phyloP scores from a whole-genome alignment of 2,797 vertebrate species.

The Hydrolagus colliei region DNA sequence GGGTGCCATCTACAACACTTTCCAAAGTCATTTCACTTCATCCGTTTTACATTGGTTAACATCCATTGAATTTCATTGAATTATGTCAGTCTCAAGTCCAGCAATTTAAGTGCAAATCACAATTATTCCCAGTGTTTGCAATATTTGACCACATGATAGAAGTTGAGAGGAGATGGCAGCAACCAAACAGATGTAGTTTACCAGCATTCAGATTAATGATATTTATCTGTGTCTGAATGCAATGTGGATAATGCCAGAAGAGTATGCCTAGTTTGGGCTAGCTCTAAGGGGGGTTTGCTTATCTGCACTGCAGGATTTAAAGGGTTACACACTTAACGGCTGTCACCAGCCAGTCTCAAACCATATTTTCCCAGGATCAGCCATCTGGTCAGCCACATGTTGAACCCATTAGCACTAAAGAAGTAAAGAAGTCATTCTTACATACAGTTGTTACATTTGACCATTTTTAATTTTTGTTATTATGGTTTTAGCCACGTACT shows the following conservation, averaged over 20 bases:
- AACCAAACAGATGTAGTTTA: no score
- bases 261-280: not conserved
- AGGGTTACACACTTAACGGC: not conserved
- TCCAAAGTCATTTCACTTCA: no score
- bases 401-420: constrained; percentile 18
- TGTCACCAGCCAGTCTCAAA: constrained; percentile 8
- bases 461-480: constrained; percentile 10
- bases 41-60: no score
- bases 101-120: no score
- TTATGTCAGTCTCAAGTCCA: no score
- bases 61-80: no score
- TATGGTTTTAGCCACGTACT: not conserved
- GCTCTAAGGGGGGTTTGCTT: constrained; percentile 4
- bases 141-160: no score
- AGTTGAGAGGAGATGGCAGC: no score
- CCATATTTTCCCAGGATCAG: constrained; percentile 18
- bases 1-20: no score
- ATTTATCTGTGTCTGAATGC: not conserved
- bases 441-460: constrained; percentile 26
- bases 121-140: no score
- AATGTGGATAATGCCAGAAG: not conserved
- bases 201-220: no score
- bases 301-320: not conserved
- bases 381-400: constrained; percentile 14
- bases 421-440: constrained; percentile 27